phyloP scores from a whole-genome alignment of 2,888 invertebrate species.

The Heliconius sara region DNA sequence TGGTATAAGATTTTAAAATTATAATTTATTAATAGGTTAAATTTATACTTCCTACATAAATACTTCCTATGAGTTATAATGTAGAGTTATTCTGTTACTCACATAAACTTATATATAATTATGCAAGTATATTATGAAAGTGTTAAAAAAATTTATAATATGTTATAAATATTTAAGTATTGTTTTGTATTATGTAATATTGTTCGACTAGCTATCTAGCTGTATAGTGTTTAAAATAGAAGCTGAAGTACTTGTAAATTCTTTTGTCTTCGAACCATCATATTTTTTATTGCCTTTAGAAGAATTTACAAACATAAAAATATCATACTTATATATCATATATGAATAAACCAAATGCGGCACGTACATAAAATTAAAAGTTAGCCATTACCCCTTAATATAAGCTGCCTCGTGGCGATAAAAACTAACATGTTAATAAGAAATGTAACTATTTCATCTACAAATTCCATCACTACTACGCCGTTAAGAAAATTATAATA shows the following conservation, averaged over 20 bases:
- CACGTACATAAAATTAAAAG: not conserved
- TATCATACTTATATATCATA: not conserved
- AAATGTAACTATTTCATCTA: constrained; percentile 10
- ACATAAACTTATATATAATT: not conserved
- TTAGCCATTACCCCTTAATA: not conserved
- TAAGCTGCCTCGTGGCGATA: not conserved
- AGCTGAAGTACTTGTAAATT: not conserved
- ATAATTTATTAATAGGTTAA: not conserved
- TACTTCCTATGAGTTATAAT: too few species aligned
- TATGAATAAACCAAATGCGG: not conserved
- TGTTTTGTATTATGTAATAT: too few species aligned
- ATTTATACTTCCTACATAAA: not conserved
- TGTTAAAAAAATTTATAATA: not conserved
- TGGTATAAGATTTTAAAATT: constrained; percentile 15
- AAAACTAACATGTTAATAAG: constrained; percentile 12
- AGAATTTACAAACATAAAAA: not conserved
- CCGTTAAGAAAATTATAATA: constrained; percentile 20
- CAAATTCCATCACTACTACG: constrained; percentile 18
- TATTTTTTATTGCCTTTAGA: not conserved
- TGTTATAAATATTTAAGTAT: too few species aligned
- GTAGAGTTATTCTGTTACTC: not conserved
- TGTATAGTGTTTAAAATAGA: too few species aligned
- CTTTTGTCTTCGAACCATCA: not conserved
- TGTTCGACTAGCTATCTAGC: too few species aligned
- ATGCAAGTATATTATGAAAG: not conserved